A percentile compares a stretch with the other conserved stretches of the same genome.
These are phyloP conservation scores for Podiceps cristatus DNA, from an alignment of 2,113 vertebrate species.

Conservation along the genomic window DNA sequence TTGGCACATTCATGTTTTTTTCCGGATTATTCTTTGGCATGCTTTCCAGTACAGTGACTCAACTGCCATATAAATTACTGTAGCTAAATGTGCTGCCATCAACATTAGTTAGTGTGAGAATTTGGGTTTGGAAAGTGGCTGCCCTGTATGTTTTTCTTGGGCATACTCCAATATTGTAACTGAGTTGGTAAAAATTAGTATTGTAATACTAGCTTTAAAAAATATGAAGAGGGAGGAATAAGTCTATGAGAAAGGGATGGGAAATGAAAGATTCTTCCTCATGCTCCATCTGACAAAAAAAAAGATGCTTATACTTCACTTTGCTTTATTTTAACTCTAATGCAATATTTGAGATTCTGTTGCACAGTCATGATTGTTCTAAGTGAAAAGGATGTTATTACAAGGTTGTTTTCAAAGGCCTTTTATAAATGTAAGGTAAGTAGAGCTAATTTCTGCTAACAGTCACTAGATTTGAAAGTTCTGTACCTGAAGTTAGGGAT, in stretches of 20 bases:
- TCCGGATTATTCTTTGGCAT: conserved; percentile 28
- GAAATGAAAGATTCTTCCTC: neutral
- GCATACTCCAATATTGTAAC: conserved; percentile 4
- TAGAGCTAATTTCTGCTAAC: neutral
- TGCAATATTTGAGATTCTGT: neutral
- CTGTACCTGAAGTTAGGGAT: neutral
- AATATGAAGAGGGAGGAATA: neutral
- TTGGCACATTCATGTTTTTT: neutral
- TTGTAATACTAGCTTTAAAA: neutral
- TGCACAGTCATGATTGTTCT: neutral
- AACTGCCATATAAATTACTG: conserved; percentile 25
- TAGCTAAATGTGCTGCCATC: conserved; percentile 16
- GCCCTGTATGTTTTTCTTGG: conserved; percentile 11
- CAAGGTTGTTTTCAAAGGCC: neutral
- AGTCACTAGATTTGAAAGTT: neutral
- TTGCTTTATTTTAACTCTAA: neutral
- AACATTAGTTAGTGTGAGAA: conserved; percentile 6
- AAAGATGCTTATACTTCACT: neutral
- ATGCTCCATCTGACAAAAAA: neutral
- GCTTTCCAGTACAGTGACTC: conserved; percentile 36
- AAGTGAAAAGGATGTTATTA: neutral
- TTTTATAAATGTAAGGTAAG: neutral
- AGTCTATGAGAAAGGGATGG: neutral
- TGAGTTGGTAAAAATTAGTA: conserved; percentile 10
- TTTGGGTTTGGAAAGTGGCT: neutral